phyloP scores from a whole-genome alignment of 92 coral and sea anemone genomes.

The Palythoa heliodiscus region DNA sequence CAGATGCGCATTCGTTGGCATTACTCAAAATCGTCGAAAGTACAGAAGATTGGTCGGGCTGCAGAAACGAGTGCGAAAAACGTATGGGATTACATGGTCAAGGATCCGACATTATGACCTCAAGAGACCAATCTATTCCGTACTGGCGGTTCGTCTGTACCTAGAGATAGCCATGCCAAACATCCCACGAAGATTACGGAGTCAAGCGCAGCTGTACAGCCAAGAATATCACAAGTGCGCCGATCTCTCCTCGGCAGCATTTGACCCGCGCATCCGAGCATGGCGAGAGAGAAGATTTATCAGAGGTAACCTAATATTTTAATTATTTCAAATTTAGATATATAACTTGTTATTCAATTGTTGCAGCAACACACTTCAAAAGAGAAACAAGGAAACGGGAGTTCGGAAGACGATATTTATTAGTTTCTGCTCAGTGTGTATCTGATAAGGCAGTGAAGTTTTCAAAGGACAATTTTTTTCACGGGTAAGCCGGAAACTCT shows the following conservation, averaged over 20 bases:
- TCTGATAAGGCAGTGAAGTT: constrained; percentile 5
- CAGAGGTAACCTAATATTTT: constrained; percentile 55
- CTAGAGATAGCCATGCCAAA: constrained; percentile 69
- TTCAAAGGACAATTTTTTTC: constrained; percentile 13
- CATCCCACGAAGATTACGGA: constrained; percentile 77
- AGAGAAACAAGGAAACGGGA: not conserved
- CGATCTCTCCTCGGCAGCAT: constrained; percentile 31
- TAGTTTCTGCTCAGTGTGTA: not conserved
- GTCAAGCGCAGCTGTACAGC: constrained; percentile 87
- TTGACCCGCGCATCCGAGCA: constrained; percentile 6
- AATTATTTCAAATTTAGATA: constrained; percentile 18
- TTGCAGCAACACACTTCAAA: not conserved
- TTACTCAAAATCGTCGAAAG: constrained; percentile 85
- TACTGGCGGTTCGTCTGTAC: constrained; percentile 89
- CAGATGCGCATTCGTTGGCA: constrained; percentile 77
- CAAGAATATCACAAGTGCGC: constrained; percentile 80
- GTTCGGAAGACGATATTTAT: not conserved
- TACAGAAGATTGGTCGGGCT: constrained; percentile 74
- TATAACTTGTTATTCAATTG: constrained; percentile 6
- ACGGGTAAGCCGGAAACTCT: constrained; percentile 34
- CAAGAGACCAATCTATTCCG: constrained; percentile 89
- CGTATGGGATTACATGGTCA: constrained; percentile 94
- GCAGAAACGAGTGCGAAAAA: constrained; percentile 88
- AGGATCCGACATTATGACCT: constrained; percentile 81
- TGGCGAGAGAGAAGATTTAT: constrained; percentile 61